A percentile compares a stretch with the other conserved stretches of the same genome.
Conservation (phyloP, 2,113 vertebrate species). For the Pseudois nayaur region DNA sequence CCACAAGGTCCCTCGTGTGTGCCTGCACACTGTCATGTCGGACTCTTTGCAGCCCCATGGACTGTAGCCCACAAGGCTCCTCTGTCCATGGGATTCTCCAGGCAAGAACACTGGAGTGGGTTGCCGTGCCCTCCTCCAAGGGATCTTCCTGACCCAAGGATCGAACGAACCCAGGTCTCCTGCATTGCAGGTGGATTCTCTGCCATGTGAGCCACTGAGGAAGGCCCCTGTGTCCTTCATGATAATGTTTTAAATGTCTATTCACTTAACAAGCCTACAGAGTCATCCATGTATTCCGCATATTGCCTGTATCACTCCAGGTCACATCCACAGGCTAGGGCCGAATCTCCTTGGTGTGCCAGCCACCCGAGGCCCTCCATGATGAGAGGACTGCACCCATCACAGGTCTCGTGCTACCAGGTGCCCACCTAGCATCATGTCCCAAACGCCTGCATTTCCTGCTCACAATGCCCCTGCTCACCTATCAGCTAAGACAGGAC, state of each 20-base stretch:
- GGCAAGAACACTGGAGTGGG: not conserved
- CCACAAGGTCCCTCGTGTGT: not conserved
- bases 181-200: not conserved
- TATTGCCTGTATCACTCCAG: not conserved
- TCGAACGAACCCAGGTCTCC: fast-evolving
- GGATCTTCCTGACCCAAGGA: not conserved
- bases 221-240: not conserved
- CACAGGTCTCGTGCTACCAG: not conserved
- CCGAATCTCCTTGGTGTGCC: not conserved
- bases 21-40: not conserved
- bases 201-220: not conserved
- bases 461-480: not conserved
- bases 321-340: not conserved
- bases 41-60: not conserved
- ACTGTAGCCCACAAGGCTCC: not conserved
- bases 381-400: not conserved
- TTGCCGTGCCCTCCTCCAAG: not conserved
- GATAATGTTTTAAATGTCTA: not conserved
- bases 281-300: not conserved
- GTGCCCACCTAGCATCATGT: not conserved
- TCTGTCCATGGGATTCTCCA: not conserved
- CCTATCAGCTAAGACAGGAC: not conserved
- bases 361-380: not conserved
- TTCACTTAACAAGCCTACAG: not conserved
- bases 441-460: not conserved